Evolutionary conservation across 2,888 invertebrate genomes (phyloP), one percentile per base, ranked within the genome.

Genomic region (Octonoba sinensis): DNA sequence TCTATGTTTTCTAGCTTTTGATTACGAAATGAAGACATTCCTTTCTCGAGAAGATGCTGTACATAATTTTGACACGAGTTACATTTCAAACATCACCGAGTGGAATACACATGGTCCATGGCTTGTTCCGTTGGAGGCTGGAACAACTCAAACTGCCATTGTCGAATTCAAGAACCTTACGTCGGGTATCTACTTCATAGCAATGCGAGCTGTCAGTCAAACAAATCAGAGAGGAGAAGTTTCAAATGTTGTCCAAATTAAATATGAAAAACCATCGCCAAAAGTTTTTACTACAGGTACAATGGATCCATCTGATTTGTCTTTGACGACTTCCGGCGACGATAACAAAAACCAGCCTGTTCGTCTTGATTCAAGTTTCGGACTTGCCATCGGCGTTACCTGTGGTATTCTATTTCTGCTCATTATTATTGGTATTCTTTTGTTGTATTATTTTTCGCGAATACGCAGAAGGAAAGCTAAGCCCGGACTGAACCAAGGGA

Each of bases 21-120:
- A 71, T 36, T 82, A 82, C n/a, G 71, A 77, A 56, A 16, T 82
- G 36, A 76, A 64, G 69, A 22, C 69, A 22, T 82, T 82, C 44
- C 36, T n/a, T 4, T 46, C n/a, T 12, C 20, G 67, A 57, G 56
- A 54, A 11, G 76, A 56, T 51, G 77, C 82, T 8, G n/a, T 15
- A 16, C 67, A 36, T n/a, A 51, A 51, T 20, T 82, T 82, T 72
- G 56, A 73, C 0, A 44, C 44, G 2, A 22, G 16, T 22, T 22
- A 64, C 24, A 46, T 72, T 15, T 22, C 24, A 44, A 67, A 18
- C 1, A 67, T 82, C 12, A 56, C 54, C n/a, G 36, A 54, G 46
- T 77, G 72, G 56, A 51, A 72, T 36, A 62, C 72, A 47, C 72
- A 82, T 22, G 82, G 82, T 13, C 64, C 62, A 8, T 47, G 67